Base-by-base conservation (phyloP, 2,888 invertebrate species). In the Papilio gigon region DNA sequence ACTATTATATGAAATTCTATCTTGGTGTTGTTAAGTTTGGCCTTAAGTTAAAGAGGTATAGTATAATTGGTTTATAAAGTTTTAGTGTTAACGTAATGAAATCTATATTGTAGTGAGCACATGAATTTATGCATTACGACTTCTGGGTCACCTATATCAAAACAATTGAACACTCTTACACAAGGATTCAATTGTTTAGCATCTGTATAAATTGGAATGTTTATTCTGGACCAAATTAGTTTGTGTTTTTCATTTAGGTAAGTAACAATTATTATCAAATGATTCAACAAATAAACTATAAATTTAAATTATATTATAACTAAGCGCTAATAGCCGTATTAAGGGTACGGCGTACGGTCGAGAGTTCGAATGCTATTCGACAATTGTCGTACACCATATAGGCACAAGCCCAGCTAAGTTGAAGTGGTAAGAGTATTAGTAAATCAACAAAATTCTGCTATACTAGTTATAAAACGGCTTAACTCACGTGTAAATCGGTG, bases 91-190 rank as follows among this genome's bases (percentile, higher is more conserved):
- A 11, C 37, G 37, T 50, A 50, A 59, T 50, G 64, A 30, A 63
- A 37, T 64, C 37, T 40, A 17, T 40, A 17, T 6, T 22, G n/a
- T 30, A 53, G 3, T 50, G 17, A 50, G 1, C n/a, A 12, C 11
- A 37, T 27, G 17, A 63, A 64, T 47, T 59, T 17, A 58, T 67
- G 25, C 37, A 63, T 68, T 64, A 59, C 68, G 47, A 56, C 58
- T 64, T 68, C n/a, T 59, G 17, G 64, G 59, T 44, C 59, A 64
- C 63, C 33, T 14, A 53, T 40, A 63, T 63, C 22, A 47, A 68
- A 59, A 47, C 68, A 64, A 68, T 63, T 44, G 33, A 59, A 63
- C 27, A 63, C 37, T 63, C 42, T 63, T 59, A 37, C 33, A 25
- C 37, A 37, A 25, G 22, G 6, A 27, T 5, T 62, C 42, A 14